Percentiles rank a stretch among this genome's conserved stretches.
Conservation (phyloP, 2,888 invertebrate genomes). For the Anorthoa munda region DNA sequence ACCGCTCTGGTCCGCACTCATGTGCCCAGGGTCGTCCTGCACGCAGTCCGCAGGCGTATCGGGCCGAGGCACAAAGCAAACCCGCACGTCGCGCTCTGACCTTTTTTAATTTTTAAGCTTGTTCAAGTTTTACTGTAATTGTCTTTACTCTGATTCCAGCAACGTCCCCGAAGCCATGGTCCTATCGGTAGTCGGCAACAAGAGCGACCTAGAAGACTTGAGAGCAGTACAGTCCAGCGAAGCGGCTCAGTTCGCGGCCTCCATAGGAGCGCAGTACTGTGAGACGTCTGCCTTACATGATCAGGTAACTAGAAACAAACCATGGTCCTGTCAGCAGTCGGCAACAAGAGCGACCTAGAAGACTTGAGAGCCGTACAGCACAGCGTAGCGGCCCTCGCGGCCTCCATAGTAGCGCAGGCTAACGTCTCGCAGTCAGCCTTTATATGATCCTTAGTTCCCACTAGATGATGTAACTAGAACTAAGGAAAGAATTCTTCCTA, state of each 20-base stretch:
- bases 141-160: slow-evolving; percentile 73
- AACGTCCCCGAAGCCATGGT: slow-evolving; percentile 96
- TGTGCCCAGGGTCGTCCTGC: too few species aligned
- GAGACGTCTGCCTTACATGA: slow-evolving; percentile 96
- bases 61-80: too few species aligned
- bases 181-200: slow-evolving; percentile 96
- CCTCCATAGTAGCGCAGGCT: slow-evolving; percentile 94
- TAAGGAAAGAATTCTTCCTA: too few species aligned
- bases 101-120: too few species aligned
- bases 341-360: slow-evolving; percentile 96
- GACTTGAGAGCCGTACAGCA: slow-evolving; percentile 91
- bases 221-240: slow-evolving; percentile 93
- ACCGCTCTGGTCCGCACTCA: too few species aligned
- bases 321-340: slow-evolving; percentile 85
- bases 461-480: too few species aligned
- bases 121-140: too few species aligned
- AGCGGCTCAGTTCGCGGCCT: slow-evolving; percentile 94
- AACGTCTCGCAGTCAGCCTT: too few species aligned
- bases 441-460: too few species aligned
- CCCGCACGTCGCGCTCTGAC: too few species aligned
- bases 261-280: slow-evolving; percentile 96
- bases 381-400: slow-evolving; percentile 94
- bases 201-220: slow-evolving; percentile 93
- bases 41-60: too few species aligned
- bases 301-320: slow-evolving; percentile 84